Evolutionary conservation across 1,140 invertebrate genomes (phyloP).

Genomic region (Bombyx mori): ASM3026992v2 NC_085121.1:12859501-12860000

Average conservation of each 20-base stretch:
- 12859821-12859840: conserved; percentile 69
- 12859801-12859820: conserved; percentile 55
- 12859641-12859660: conserved; percentile 55
- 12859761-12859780: conserved; percentile 63
- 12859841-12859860: conserved; percentile 68
- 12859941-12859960: conserved; percentile 41
- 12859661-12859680: conserved; percentile 52
- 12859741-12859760: conserved; percentile 71
- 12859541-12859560: conserved; percentile 51
- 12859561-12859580: conserved; percentile 57
- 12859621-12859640: conserved; percentile 44
- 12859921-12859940: conserved; percentile 59
- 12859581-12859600: conserved; percentile 60
- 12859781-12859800: conserved; percentile 58
- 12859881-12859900: conserved; percentile 62
- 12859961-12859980: conserved; percentile 39
- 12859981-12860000: not conserved
- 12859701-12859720: conserved; percentile 30
- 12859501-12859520: conserved; percentile 25
- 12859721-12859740: conserved; percentile 26
- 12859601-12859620: conserved; percentile 44
- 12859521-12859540: conserved; percentile 52
- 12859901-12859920: conserved; percentile 64
- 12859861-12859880: conserved; percentile 56
- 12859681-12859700: conserved; percentile 17